Evolutionary conservation across 1,140 invertebrate species (phyloP).

Genomic region (Orchesella cincta): DNA sequence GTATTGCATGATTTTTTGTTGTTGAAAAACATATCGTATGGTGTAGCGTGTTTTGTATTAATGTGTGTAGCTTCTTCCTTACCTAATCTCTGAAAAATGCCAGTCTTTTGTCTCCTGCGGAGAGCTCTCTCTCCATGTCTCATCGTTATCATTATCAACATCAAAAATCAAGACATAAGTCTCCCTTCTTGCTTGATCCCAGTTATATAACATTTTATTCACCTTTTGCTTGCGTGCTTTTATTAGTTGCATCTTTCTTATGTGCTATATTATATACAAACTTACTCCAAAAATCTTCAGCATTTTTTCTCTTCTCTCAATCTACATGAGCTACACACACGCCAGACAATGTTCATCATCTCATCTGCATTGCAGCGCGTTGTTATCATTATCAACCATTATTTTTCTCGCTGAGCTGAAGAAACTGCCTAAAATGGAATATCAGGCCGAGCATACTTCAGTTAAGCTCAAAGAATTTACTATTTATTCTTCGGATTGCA

Average conservation of each 20-base stretch:
- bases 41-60: constrained; percentile 12
- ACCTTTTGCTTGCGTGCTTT: constrained; percentile 12
- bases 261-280: neutral
- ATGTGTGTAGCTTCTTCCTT: constrained; percentile 18
- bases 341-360: too few relatives aligned
- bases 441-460: neutral
- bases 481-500: neutral
- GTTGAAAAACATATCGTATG: neutral
- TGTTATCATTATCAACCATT: too few relatives aligned
- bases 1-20: neutral
- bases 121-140: constrained; percentile 21
- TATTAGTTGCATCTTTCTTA: neutral
- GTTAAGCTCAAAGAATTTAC: too few relatives aligned
- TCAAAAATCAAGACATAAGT: constrained; percentile 27
- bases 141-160: constrained; percentile 29
- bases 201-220: neutral
- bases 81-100: constrained; percentile 17
- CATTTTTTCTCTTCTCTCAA: too few relatives aligned
- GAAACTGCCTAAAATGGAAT: constrained; percentile 1
- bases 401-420: too few relatives aligned
- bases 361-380: neutral
- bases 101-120: constrained; percentile 26
- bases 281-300: too few relatives aligned
- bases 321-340: too few relatives aligned
- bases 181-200: neutral